phyloP scores from a whole-genome alignment of 2,888 invertebrate species.

The Drosophila putrida region DNA sequence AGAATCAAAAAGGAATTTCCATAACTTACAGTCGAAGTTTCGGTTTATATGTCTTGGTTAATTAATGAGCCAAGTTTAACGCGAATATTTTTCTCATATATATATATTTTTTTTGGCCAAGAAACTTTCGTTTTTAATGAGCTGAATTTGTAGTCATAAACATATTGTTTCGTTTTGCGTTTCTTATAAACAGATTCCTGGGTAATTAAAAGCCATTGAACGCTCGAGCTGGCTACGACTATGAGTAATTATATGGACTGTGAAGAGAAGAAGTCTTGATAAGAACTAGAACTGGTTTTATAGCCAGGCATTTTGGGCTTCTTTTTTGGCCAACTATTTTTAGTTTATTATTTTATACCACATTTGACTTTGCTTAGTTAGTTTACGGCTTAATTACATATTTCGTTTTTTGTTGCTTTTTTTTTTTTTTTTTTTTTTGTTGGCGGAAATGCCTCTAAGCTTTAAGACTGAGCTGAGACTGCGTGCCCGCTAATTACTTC shows the following conservation, averaged over 20 bases:
- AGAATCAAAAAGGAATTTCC: conserved; percentile 40
- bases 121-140: conserved; percentile 78
- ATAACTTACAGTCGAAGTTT: conserved; percentile 24
- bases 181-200: conserved; percentile 55
- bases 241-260: conserved; percentile 73
- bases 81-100: background rate
- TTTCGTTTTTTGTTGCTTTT: conserved; percentile 9
- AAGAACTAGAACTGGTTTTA: conserved; percentile 77
- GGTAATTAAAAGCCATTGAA: conserved; percentile 76
- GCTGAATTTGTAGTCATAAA: conserved; percentile 57
- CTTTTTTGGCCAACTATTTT: conserved; percentile 53
- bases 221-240: conserved; percentile 38
- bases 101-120: conserved; percentile 27
- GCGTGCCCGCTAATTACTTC: conserved; percentile 59
- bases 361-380: conserved; percentile 59
- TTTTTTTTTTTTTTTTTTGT: conserved; percentile 1
- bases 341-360: conserved; percentile 34
- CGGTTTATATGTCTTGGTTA: conserved; percentile 39
- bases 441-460: conserved; percentile 64
- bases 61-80: conserved; percentile 66
- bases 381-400: conserved; percentile 68
- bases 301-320: conserved; percentile 25
- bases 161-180: conserved; percentile 50
- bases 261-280: conserved; percentile 67
- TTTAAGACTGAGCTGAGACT: conserved; percentile 5